These are phyloP conservation scores for Hoplodrina blanda DNA, from an alignment of 2,888 invertebrate species.

Conservation along the genomic window DNA sequence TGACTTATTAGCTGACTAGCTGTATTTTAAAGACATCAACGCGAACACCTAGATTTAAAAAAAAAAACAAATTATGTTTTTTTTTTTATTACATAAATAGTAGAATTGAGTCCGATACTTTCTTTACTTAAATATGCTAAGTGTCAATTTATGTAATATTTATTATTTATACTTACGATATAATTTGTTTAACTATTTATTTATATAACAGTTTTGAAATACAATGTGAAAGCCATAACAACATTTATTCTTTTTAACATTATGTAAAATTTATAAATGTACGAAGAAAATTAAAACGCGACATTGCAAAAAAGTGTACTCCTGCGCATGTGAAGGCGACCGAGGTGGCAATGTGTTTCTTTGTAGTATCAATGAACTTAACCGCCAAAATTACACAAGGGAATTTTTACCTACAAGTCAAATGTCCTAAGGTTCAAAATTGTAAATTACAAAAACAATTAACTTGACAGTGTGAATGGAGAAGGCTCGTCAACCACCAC, in stretches of 20 bases:
- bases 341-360: conserved; percentile 80
- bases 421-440: conserved; percentile 56
- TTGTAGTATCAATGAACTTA: conserved; percentile 64
- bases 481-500: conserved; percentile 82
- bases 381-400: conserved; percentile 36
- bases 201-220: conserved; percentile 21
- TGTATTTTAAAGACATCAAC: conserved; percentile 57
- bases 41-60: conserved; percentile 4
- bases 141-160: conserved; percentile 25
- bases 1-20: conserved; percentile 38
- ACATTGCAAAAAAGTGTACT: conserved; percentile 85
- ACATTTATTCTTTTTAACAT: conserved; percentile 8
- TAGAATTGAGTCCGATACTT: conserved; percentile 24
- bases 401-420: conserved; percentile 30
- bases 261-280: conserved; percentile 57
- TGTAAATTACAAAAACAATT: conserved; percentile 55
- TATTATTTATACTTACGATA: not conserved
- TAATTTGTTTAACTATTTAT: conserved; percentile 8
- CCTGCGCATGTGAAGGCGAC: conserved; percentile 88
- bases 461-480: conserved; percentile 84
- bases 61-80: no score
- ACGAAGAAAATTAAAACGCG: conserved; percentile 77
- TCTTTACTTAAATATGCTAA: conserved; percentile 20
- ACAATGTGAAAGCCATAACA: conserved; percentile 14
- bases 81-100: conserved; percentile 14